Percentiles rank a stretch among this genome's conserved stretches.
These are phyloP conservation scores for Netelia fuscicornis DNA, from an alignment of 2,888 invertebrate genomes.

Conservation along the genomic window DNA sequence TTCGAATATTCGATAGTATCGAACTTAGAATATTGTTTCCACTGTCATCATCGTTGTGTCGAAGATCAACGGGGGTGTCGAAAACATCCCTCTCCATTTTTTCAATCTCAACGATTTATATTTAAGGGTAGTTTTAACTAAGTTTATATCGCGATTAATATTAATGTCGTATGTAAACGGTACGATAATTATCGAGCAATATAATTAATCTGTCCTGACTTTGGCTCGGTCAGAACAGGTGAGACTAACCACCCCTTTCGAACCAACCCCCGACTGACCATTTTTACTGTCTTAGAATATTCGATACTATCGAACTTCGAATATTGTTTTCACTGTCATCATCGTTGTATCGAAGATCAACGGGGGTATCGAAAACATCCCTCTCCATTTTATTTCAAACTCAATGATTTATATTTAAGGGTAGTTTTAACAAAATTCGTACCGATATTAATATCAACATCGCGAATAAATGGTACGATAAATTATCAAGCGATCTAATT, in stretches of 20 bases:
- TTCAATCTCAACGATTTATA: no score
- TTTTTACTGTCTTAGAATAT: constrained; percentile 34
- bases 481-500: no score
- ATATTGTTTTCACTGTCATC: neutral
- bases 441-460: no score
- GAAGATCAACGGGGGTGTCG: neutral
- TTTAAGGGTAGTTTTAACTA: no score
- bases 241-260: constrained; percentile 68
- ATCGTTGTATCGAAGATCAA: neutral
- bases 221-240: constrained; percentile 83
- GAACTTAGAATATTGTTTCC: neutral
- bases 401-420: no score
- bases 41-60: neutral
- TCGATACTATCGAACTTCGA: neutral
- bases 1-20: constrained; percentile 5
- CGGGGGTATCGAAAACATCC: neutral
- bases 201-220: constrained; percentile 79
- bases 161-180: no score
- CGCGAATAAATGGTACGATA: no score
- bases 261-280: neutral
- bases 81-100: neutral
- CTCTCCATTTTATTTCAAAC: no score
- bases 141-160: no score
- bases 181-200: no score
- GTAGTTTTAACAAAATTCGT: no score